Evolutionary conservation across 2,888 invertebrate genomes (phyloP), one percentile per base, ranked within the genome.

Genomic region (Listrodromus nycthemerus): DNA sequence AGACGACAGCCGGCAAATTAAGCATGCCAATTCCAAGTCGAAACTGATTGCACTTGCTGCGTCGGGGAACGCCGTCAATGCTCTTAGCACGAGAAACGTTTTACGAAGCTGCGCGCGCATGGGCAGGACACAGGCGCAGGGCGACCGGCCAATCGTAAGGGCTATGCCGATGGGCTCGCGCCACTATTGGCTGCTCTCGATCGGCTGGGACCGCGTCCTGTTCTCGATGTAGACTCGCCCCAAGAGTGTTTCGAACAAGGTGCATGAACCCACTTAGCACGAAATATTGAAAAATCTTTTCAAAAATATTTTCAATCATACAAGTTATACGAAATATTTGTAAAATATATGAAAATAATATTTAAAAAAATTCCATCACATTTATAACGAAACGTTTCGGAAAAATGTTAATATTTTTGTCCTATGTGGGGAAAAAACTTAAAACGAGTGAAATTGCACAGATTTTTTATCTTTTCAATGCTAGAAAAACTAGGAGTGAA

Each of bases 1-100:
- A 7, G 33, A 24, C 75, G 50, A 66, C 10, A 75, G 33, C 75
- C 75, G 66, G 52, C 50, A 66, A 52, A 75, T 21, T 37, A 16
- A 24, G 10, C 21, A 45, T 37, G 41, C 24, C 66, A 27, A 16
- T 27, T 13, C n/a, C 10, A 8, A 48, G 8, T 24, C n/a, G 7
- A 27, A 30, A 45, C 24, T 61, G 61, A 55, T 55, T 55, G 48
- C 8, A 24, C 48, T 48, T 50, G 67, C 48, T 48, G 24, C 48
- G 24, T 45, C 21, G 21, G 8, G 21, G 30, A 61, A 61, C 24
- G n/a, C 61, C 61, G 61, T 7, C 61, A n/a, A 61, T 61, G 61
- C n/a, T 30, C 30, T 30, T 16, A 13, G 61, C 16, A 21, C 30
- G 61, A 61, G 27, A 58, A 58, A 58, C 58, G 27, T 55, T 16